A percentile compares a stretch with the other conserved stretches of the same genome.
These are phyloP conservation scores for Esox niger DNA, from an alignment of 2,113 vertebrate species.

Conservation along the genomic window DNA sequence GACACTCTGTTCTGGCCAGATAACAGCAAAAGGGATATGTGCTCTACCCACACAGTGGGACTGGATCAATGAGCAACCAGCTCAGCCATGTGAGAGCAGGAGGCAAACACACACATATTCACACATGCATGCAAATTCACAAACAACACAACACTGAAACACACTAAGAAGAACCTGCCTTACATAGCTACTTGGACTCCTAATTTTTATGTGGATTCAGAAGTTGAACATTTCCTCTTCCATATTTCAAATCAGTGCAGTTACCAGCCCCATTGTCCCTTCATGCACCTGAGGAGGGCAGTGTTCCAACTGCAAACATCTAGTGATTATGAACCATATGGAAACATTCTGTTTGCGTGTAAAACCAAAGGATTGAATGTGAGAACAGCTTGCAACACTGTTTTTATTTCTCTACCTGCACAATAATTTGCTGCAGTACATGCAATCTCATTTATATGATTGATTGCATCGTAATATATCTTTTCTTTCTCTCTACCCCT, in stretches of 20 bases:
- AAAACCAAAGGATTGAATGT: neutral
- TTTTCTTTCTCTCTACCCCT: no score
- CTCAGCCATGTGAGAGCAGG: conserved; percentile 8
- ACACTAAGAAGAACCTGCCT: neutral
- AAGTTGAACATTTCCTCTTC: no score
- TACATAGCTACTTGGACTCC: neutral
- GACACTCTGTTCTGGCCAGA: conserved; percentile 71
- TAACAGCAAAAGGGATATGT: conserved; percentile 70
- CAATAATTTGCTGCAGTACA: neutral
- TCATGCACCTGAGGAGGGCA: conserved; percentile 31
- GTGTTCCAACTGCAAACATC: conserved; percentile 18
- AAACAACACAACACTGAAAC: conserved; percentile 1
- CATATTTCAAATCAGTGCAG: no score
- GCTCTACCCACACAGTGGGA: conserved; percentile 47
- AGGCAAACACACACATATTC: conserved; percentile 8
- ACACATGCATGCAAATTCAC: neutral
- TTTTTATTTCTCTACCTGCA: neutral
- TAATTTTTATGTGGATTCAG: neutral
- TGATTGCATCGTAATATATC: neutral
- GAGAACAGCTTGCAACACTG: neutral
- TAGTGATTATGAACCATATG: no score
- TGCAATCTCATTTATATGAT: neutral
- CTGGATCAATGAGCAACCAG: conserved; percentile 45
- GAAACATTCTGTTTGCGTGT: neutral
- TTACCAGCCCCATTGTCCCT: neutral